These are phyloP conservation scores for Eptatretus atami DNA, from an alignment of 2,797 vertebrate species.

Conservation along the genomic window DNA sequence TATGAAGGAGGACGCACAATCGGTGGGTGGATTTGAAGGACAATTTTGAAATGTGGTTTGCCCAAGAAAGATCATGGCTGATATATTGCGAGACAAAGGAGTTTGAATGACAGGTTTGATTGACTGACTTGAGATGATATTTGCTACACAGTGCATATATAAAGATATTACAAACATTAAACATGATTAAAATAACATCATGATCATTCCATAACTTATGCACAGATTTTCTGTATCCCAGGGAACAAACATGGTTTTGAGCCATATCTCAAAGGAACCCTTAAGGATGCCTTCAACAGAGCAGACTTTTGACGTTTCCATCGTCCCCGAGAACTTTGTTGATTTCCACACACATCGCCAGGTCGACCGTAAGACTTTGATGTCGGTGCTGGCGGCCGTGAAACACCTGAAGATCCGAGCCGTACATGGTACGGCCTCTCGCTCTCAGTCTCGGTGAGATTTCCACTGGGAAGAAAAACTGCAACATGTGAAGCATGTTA, in stretches of 20 bases:
- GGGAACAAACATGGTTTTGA: slow-evolving; percentile 25
- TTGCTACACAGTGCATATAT: no score
- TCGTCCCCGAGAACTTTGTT: slow-evolving; percentile 22
- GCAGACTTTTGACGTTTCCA: slow-evolving; percentile 17
- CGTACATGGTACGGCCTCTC: slow-evolving; percentile 24
- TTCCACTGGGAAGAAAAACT: not conserved
- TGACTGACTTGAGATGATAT: no score
- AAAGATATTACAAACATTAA: no score
- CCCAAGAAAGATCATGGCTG: no score
- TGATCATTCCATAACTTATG: not conserved
- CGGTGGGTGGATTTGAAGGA: no score
- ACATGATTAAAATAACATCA: not conserved
- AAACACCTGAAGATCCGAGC: slow-evolving; percentile 29
- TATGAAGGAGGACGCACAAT: no score
- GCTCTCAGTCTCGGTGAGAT: slow-evolving; percentile 25
- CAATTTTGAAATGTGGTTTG: no score
- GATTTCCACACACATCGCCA: slow-evolving; percentile 18
- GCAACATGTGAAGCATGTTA: no score
- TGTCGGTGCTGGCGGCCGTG: slow-evolving; percentile 34
- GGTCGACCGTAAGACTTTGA: slow-evolving; percentile 31
- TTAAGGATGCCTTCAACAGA: slow-evolving; percentile 16
- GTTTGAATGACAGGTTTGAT: no score
- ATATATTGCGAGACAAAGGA: no score
- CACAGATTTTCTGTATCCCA: slow-evolving; percentile 14
- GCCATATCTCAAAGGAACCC: no score